Percentiles rank a stretch among this genome's conserved stretches.
These are phyloP conservation scores for Sebastiscus tertius DNA, from an alignment of 2,797 vertebrate species.

Conservation along the genomic window DNA sequence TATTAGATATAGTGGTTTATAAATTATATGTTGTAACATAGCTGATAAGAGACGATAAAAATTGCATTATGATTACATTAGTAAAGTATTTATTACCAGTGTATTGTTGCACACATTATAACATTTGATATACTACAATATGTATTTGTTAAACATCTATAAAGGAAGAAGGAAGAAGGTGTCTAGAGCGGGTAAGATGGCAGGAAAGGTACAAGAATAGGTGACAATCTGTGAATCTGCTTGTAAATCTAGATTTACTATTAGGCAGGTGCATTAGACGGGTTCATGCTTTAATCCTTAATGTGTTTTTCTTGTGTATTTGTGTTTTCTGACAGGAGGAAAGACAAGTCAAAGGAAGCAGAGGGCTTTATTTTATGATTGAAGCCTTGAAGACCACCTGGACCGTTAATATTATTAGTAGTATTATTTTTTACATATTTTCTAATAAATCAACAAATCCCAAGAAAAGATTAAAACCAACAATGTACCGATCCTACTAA, in stretches of 20 bases:
- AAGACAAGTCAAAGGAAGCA: background rate
- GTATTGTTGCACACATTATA: no score
- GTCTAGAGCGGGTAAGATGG: background rate
- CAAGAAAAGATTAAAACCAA: background rate
- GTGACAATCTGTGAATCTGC: background rate
- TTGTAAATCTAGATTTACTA: background rate
- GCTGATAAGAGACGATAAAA: no score
- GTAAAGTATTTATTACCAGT: no score
- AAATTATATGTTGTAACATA: no score
- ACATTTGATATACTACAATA: no score
- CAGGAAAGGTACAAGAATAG: background rate
- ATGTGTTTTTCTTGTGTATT: background rate
- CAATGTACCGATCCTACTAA: background rate
- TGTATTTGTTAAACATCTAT: no score
- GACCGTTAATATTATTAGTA: background rate
- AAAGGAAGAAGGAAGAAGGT: no score
- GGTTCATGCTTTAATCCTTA: background rate
- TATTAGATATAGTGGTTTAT: background rate
- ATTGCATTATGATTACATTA: no score
- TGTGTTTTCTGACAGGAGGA: constrained; percentile 20
- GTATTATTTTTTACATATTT: background rate
- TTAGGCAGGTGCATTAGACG: background rate
- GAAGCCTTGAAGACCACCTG: background rate
- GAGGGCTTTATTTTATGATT: background rate
- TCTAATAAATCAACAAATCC: background rate